A percentile compares a stretch with the other conserved stretches of the same genome.
phyloP scores from a whole-genome alignment of 1,140 invertebrate genomes.

The Drosophila nigrodunni region DNA sequence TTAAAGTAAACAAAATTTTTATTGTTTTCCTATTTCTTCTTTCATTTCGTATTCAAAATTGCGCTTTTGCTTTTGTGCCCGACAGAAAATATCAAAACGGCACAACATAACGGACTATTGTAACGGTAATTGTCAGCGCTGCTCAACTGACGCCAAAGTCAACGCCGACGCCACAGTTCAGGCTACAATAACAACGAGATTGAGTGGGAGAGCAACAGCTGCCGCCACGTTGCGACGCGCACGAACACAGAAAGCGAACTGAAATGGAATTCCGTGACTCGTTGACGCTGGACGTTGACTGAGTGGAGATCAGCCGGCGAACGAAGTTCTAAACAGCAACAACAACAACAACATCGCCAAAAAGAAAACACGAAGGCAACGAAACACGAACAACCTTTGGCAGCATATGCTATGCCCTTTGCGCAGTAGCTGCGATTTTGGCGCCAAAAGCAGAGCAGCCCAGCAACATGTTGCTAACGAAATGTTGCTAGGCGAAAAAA shows the following conservation, averaged over 20 bases:
- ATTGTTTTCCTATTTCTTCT: constrained; percentile 5
- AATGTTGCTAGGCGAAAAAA: constrained; percentile 6
- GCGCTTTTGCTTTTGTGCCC: constrained; percentile 9
- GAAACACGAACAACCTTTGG: constrained; percentile 40
- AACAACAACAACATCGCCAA: not conserved
- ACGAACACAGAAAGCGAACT: constrained; percentile 69
- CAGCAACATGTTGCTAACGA: constrained; percentile 57
- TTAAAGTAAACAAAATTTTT: constrained; percentile 33
- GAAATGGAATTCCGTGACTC: constrained; percentile 48
- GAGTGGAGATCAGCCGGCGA: constrained; percentile 68
- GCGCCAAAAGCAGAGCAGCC: constrained; percentile 48
- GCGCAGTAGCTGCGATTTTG: constrained; percentile 66
- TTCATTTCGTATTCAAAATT: constrained; percentile 4
- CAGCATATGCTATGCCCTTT: constrained; percentile 25
- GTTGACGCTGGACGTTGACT: constrained; percentile 19
- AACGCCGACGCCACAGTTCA: not conserved
- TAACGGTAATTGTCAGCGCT: constrained; percentile 16
- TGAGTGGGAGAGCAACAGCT: constrained; percentile 4
- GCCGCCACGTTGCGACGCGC: constrained; percentile 54
- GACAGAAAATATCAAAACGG: constrained; percentile 20
- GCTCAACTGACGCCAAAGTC: constrained; percentile 11
- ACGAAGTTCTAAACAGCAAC: constrained; percentile 43
- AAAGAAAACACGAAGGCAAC: constrained; percentile 4
- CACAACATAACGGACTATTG: constrained; percentile 16
- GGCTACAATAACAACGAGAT: constrained; percentile 8